phyloP scores from a whole-genome alignment of 35 echinoderm and acorn worm genomes.

The Hemicentrotus pulcherrimus region DNA sequence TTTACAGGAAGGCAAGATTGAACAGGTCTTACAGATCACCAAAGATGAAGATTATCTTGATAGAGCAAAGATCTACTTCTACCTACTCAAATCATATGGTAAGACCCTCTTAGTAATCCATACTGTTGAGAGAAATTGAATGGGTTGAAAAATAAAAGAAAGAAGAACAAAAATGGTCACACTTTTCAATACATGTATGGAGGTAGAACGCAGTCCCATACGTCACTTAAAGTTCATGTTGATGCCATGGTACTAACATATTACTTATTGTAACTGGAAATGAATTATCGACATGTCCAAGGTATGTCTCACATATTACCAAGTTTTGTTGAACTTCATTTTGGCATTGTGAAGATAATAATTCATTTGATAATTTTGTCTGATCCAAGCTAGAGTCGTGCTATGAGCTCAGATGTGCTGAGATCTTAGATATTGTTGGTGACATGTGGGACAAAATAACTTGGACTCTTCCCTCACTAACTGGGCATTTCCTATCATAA shows the following conservation, averaged over 20 bases:
- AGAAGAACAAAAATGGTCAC: too few species aligned
- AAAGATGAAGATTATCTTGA: constrained; percentile 66
- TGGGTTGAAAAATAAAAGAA: neutral
- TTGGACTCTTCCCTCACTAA: too few species aligned
- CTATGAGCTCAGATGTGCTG: too few species aligned
- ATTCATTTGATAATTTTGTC: too few species aligned
- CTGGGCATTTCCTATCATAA: too few species aligned
- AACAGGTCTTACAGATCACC: constrained; percentile 59
- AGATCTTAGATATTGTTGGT: too few species aligned
- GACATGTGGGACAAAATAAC: too few species aligned
- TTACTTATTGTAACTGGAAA: neutral
- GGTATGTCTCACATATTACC: too few species aligned
- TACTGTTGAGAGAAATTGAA: neutral
- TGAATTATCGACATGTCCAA: too few species aligned
- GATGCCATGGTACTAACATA: neutral
- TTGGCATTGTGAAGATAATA: too few species aligned
- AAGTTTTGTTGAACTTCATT: too few species aligned
- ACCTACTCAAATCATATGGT: constrained; percentile 72
- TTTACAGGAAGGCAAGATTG: constrained; percentile 64
- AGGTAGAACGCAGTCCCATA: neutral
- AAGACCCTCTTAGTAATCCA: neutral
- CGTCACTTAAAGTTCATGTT: neutral
- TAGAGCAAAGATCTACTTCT: constrained; percentile 76
- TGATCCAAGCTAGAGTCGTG: too few species aligned
- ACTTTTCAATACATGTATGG: neutral